Percentiles rank a stretch among this genome's conserved stretches.
Evolutionary conservation across 2,888 invertebrate species (phyloP).

Genomic region (Aromia moschata): DNA sequence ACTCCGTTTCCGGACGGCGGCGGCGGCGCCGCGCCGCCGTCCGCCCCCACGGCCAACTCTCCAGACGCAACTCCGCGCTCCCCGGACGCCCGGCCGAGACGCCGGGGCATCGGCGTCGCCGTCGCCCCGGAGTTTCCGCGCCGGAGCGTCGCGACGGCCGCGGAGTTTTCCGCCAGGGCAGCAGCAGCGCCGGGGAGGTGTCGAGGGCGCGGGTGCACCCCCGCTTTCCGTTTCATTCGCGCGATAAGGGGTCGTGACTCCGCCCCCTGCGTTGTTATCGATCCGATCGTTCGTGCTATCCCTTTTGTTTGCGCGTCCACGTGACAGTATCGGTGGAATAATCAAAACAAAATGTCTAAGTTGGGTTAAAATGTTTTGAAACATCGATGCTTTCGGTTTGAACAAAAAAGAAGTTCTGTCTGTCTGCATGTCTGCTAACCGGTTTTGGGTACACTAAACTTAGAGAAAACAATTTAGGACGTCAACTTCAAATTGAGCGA

Average conservation of each 20-base stretch:
- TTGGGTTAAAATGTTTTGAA: too few relatives aligned
- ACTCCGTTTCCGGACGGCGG: slow-evolving; percentile 1
- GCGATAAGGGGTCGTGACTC: not conserved
- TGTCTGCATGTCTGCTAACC: too few relatives aligned
- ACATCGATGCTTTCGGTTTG: too few relatives aligned
- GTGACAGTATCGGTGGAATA: too few relatives aligned
- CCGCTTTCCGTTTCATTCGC: not conserved
- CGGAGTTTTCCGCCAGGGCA: not conserved
- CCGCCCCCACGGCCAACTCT: not conserved
- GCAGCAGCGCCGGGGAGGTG: not conserved
- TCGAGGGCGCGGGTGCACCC: not conserved
- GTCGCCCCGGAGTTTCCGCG: not conserved
- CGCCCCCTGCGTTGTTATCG: slow-evolving; percentile 4
- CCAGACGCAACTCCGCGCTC: not conserved
- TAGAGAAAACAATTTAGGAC: too few relatives aligned
- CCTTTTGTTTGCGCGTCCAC: too few relatives aligned
- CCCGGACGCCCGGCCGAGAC: not conserved
- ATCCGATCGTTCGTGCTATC: too few relatives aligned
- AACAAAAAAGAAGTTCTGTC: too few relatives aligned
- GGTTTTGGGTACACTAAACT: too few relatives aligned
- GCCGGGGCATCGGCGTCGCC: not conserved
- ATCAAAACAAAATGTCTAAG: too few relatives aligned
- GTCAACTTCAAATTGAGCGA: too few relatives aligned
- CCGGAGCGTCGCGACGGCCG: slow-evolving; percentile 1
- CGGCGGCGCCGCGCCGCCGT: not conserved